Percentiles rank a stretch among this genome's conserved stretches.
Conservation (phyloP, 2,888 invertebrate species). For the Sisyra nigra region DNA sequence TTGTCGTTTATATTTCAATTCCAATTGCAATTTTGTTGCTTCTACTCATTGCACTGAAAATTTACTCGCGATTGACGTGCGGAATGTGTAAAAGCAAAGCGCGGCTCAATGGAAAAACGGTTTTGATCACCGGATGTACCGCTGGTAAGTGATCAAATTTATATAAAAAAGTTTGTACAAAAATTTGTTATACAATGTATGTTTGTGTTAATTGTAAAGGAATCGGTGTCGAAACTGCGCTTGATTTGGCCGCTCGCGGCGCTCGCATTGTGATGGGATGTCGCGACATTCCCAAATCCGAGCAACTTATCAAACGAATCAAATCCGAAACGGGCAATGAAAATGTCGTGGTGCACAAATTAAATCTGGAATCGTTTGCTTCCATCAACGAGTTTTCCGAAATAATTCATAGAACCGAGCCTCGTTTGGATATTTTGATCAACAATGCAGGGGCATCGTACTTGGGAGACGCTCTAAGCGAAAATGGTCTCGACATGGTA, state of each 20-base stretch:
- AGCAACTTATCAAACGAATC: slow-evolving; percentile 47
- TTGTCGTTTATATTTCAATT: no score
- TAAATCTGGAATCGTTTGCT: slow-evolving; percentile 31
- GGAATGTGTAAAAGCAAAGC: slow-evolving; percentile 32
- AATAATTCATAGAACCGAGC: slow-evolving; percentile 30
- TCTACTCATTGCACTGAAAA: slow-evolving; percentile 1
- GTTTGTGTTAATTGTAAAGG: slow-evolving; percentile 32
- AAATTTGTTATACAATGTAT: no score
- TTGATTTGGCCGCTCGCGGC: slow-evolving; percentile 55
- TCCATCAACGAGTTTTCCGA: slow-evolving; percentile 39
- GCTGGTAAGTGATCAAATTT: not conserved
- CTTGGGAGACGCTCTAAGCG: slow-evolving; percentile 26
- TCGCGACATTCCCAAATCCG: slow-evolving; percentile 56
- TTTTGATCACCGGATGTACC: slow-evolving; percentile 77
- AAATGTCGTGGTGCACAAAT: slow-evolving; percentile 39
- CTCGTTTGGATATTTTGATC: slow-evolving; percentile 35
- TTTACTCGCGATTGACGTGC: slow-evolving; percentile 7
- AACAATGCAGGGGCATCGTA: slow-evolving; percentile 41
- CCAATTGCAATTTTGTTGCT: not conserved
- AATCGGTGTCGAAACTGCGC: slow-evolving; percentile 67
- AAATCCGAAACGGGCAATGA: slow-evolving; percentile 44
- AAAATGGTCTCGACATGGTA: slow-evolving; percentile 40
- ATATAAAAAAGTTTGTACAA: not conserved
- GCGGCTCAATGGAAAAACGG: slow-evolving; percentile 74
- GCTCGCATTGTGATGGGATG: slow-evolving; percentile 78